Evolutionary conservation across 2,113 vertebrate species (phyloP), one percentile per base, ranked within the genome.

Genomic region (Colaptes auratus): DNA sequence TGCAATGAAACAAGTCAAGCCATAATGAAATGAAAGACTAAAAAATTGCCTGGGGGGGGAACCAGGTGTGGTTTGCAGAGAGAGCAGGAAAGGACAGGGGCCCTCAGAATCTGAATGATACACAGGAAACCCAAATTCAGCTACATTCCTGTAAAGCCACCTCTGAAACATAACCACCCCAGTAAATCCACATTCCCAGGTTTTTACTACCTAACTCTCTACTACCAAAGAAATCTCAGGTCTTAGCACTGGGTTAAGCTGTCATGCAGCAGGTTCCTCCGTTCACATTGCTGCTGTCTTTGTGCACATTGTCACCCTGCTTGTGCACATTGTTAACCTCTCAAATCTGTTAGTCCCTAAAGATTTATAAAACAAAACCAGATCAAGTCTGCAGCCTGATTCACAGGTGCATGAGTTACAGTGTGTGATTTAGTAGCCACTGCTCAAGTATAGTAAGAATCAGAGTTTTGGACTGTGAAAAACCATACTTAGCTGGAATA

Each of bases 401-500:
- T 87, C 59, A 69, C 14, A 75, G 48, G 10, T 48, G 21, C 42
- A n/a, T 3, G 20, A 61, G n/a, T 46, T 83, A 67, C 1, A 25
- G 10, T 0, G 0, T 42, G 17, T 48, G 15, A 72, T 84, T 70
- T 56, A 53, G 15, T 9, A 84, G 48, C 30, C 16, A 25, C 12
- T 70, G 73, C 12, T 55, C n/a, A 82, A 87, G 15, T 39, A 46
- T 1, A 81, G 24, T 7, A 14, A 73, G 25, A 73, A 53, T 69
- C 55, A 64, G 20, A 63, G 4, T 59, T 82, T 35, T 70, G 28
- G 74, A 11, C 14, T 21, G 16, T 30, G 87, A 7, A 79, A 92
- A 86, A 63, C 10, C 63, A 82, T 75, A 84, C 39, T 36, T 27
- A 35, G 16, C 27, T 61, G 25, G 30, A 90, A 93, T 30, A 86